Conservation (phyloP, 2,113 vertebrate genomes). For the Bombycilla garrulus region DNA sequence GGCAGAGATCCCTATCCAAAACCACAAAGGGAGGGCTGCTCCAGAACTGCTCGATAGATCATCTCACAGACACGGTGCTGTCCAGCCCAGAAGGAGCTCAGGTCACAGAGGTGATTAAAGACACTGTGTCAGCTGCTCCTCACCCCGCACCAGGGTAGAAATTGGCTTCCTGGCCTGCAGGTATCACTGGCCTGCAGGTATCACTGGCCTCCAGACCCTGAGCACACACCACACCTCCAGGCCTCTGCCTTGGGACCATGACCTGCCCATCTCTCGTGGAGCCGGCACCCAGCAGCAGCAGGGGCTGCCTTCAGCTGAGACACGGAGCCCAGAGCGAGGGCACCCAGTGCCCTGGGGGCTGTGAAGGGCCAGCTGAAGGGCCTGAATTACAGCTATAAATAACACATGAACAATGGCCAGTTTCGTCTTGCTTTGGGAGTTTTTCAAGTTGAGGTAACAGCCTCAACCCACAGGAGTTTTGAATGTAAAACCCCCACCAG, state of each 20-base stretch:
- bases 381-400: neutral
- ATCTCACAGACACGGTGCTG: rapidly evolving
- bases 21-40: neutral
- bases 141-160: neutral
- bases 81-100: neutral
- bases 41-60: neutral
- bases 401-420: neutral
- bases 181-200: neutral
- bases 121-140: rapidly evolving
- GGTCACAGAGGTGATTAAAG: rapidly evolving
- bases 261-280: neutral
- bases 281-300: too few relatives aligned
- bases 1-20: neutral
- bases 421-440: neutral
- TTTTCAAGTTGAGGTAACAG: too few relatives aligned
- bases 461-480: rapidly evolving
- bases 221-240: rapidly evolving
- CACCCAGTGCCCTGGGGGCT: neutral
- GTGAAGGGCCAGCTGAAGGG: neutral
- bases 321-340: neutral
- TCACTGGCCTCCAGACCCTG: neutral
- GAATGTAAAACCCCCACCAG: neutral
- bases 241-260: neutral
- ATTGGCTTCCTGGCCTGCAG: neutral
- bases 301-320: neutral